Base-by-base conservation (phyloP, 2,888 invertebrate genomes). In the Deilephila elpenor region DNA sequence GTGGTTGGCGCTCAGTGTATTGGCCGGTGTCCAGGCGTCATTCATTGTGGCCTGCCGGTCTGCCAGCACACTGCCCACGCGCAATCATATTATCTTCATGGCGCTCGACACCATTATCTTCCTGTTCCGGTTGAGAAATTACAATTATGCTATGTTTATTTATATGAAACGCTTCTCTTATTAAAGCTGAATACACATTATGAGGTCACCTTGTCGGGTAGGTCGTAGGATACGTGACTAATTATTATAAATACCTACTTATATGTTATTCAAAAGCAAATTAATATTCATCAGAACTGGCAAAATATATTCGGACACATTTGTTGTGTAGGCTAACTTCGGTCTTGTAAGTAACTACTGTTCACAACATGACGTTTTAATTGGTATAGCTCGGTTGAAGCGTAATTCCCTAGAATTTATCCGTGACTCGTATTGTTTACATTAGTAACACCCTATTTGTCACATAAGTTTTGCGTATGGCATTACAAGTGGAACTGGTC, bases 91-190 rank as follows among this genome's bases (percentile, higher is more conserved):
- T 84, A 25, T 67, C 67, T 67, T 25, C 44, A 67, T 25, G 67
- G 44, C 67, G 67, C 82, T 83, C 78, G 80, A 77, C 78, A 78
- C 80, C 81, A 81, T 81, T 83, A 83, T 84, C 87, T 89, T 90
- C 89, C 89, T 89, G 88, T 92, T 93, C 92, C 92, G 90, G 88
- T 86, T 70, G 51, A 70, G 20, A 56, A 14, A 20, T 62, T 44
- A 51, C 60, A 44, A n/a, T 60, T 44, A 32, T 71, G 19, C 32
- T 37, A 62, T 8, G 51, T 53, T 34, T 53, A 7, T 25, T 53
- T 70, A 59, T 59, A 6, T 37, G 1, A 1, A n/a, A 44, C 25
- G 37, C 37, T 19, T 62, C 17, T 62, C 34, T 5, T 62, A 34
- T 62, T 32, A 29, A 44, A 44, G 37, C 44, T 11, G 44, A 67